A percentile compares a stretch with the other conserved stretches of the same genome.
Evolutionary conservation across 2,888 invertebrate genomes (phyloP).

Genomic region (Cecidostiba fungosa): DNA sequence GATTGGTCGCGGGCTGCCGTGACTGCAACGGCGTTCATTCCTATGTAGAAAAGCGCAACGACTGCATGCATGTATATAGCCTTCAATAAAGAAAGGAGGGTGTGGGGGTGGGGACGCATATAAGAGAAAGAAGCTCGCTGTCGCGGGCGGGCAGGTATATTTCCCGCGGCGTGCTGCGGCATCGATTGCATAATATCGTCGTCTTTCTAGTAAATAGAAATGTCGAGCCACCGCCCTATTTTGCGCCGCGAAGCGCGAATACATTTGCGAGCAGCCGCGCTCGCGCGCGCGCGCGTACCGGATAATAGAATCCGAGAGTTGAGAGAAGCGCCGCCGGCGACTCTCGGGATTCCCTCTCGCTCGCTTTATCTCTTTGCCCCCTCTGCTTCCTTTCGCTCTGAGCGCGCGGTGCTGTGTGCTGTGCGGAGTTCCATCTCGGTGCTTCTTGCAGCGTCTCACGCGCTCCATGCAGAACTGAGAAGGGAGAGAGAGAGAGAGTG

Average conservation of each 20-base stretch:
- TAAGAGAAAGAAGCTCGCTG: slow-evolving; percentile 22
- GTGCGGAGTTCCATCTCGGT: slow-evolving; percentile 17
- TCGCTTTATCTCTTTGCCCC: slow-evolving; percentile 27
- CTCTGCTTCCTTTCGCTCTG: slow-evolving; percentile 19
- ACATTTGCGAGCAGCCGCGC: slow-evolving; percentile 58
- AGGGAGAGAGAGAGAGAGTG: not conserved
- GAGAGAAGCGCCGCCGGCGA: slow-evolving; percentile 59
- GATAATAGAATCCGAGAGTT: slow-evolving; percentile 64
- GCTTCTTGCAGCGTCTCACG: slow-evolving; percentile 44
- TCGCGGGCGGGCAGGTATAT: slow-evolving; percentile 47
- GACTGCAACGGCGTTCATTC: not conserved
- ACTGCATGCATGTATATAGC: no score
- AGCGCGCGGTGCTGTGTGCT: no score
- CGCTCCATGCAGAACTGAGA: slow-evolving; percentile 4
- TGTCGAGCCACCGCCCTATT: slow-evolving; percentile 64
- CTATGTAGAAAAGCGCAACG: not conserved
- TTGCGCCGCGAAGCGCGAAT: slow-evolving; percentile 62
- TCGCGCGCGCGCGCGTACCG: slow-evolving; percentile 3
- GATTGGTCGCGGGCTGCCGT: not conserved
- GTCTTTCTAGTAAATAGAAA: slow-evolving; percentile 65
- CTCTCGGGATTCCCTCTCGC: slow-evolving; percentile 40
- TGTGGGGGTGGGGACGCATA: not conserved
- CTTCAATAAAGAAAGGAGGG: not conserved
- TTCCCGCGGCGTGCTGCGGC: slow-evolving; percentile 30
- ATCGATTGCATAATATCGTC: slow-evolving; percentile 64